Evolutionary conservation across 2,113 vertebrate genomes (phyloP).

Genomic region (Corythornis madagascariensis): DNA sequence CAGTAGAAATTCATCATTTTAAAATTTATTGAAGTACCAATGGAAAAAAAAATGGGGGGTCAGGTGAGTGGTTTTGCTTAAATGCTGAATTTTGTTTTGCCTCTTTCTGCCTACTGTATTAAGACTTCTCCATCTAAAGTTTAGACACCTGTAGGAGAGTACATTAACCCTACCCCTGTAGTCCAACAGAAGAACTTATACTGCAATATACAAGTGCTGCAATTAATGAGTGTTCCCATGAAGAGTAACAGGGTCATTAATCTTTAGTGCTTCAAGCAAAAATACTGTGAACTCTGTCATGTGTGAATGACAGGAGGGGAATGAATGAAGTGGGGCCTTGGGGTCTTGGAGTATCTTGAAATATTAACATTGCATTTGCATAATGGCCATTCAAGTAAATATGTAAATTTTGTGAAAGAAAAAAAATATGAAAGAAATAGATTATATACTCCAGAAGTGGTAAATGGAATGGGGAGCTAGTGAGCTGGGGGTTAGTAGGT

Average conservation of each 20-base stretch:
- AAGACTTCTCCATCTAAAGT: background rate
- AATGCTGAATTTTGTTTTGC: background rate
- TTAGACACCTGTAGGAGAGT: background rate
- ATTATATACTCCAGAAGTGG: background rate
- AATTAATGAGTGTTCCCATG: background rate
- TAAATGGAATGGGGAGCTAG: background rate
- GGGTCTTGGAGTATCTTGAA: background rate
- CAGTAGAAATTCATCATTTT: background rate
- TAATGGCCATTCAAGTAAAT: background rate
- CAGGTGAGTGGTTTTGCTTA: background rate
- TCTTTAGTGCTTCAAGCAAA: background rate
- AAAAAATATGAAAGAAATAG: background rate
- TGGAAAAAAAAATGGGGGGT: background rate
- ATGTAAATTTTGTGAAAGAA: background rate
- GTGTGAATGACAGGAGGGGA: background rate
- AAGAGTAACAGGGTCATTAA: accelerated
- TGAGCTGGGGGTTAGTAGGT: background rate
- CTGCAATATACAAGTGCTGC: background rate
- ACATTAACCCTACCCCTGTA: background rate
- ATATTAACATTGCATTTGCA: background rate
- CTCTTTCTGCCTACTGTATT: background rate
- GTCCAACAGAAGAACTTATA: background rate
- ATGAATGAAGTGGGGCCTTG: background rate
- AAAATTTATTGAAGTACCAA: background rate
- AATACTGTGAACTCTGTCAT: background rate